phyloP scores from a whole-genome alignment of 2,888 invertebrate species.

The Cephus nigrinus region DNA sequence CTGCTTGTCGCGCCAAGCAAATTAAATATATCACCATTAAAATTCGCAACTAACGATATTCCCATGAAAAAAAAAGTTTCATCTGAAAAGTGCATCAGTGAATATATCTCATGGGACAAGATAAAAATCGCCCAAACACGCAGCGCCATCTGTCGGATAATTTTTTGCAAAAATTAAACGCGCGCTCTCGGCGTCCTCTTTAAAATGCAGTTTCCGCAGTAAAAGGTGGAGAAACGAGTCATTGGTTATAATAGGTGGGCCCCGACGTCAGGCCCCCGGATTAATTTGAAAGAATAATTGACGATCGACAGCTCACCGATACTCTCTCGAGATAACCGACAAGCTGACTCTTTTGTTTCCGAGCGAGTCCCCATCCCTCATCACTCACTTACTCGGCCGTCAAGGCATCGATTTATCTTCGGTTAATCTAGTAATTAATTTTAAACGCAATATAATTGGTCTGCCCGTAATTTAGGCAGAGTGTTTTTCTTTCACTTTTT shows the following conservation, averaged over 20 bases:
- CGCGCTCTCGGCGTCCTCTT: neutral
- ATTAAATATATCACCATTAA: neutral
- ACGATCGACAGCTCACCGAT: conserved; percentile 39
- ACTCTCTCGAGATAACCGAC: conserved; percentile 37
- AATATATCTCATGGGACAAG: neutral
- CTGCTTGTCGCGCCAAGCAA: neutral
- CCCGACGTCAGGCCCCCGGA: neutral
- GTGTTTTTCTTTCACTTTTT: neutral
- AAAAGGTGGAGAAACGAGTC: neutral
- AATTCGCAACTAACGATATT: neutral
- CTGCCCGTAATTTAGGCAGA: conserved; percentile 26
- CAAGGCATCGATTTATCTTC: conserved; percentile 48
- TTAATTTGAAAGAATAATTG: conserved; percentile 39
- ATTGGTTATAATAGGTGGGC: conserved; percentile 6
- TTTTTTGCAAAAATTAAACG: too few species aligned
- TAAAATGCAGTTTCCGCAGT: neutral
- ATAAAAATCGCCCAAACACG: neutral
- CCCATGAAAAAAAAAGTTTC: neutral
- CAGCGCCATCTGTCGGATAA: too few species aligned
- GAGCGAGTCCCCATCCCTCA: conserved; percentile 24
- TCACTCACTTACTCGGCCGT: conserved; percentile 34
- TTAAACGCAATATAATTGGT: conserved; percentile 63
- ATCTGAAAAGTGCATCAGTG: neutral
- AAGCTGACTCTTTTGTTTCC: conserved; percentile 24
- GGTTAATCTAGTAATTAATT: conserved; percentile 62